These are phyloP conservation scores for Imbricaverruca yamaguchii DNA, from an alignment of 2,888 invertebrate species.

Conservation along the genomic window DNA sequence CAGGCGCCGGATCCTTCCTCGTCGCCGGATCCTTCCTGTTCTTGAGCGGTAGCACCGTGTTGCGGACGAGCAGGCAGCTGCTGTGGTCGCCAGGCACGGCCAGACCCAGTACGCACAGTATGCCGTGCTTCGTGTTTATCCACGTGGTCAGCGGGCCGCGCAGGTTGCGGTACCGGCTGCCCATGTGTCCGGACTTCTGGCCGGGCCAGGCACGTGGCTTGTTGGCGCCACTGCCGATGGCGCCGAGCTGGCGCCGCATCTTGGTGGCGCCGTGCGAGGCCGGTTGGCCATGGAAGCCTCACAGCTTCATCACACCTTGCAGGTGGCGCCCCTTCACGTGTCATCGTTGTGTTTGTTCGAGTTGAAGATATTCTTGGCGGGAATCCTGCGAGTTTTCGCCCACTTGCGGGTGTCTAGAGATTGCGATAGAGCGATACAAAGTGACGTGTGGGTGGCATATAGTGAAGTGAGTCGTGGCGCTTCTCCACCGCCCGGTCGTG, in stretches of 20 bases:
- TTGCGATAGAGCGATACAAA: no score
- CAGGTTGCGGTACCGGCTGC: constrained; percentile 53
- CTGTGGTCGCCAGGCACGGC: no score
- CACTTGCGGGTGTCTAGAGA: no score
- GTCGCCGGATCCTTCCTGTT: no score
- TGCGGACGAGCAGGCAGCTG: constrained; percentile 40
- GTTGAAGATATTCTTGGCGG: no score
- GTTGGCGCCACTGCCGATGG: constrained; percentile 56
- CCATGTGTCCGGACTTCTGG: constrained; percentile 95
- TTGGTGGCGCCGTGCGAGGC: constrained; percentile 91
- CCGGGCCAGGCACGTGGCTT: constrained; percentile 87
- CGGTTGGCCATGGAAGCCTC: constrained; percentile 92
- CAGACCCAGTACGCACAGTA: constrained; percentile 77
- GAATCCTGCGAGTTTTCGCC: no score
- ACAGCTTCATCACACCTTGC: constrained; percentile 89
- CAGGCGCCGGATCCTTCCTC: no score
- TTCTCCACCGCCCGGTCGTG: no score
- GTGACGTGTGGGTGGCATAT: no score
- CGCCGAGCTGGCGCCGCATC: constrained; percentile 81
- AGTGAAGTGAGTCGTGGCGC: no score
- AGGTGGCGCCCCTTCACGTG: no score
- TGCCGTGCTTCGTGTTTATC: constrained; percentile 89
- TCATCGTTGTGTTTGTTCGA: no score
- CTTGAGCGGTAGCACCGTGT: constrained; percentile 57
- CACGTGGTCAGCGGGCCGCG: constrained; percentile 65